phyloP scores from a whole-genome alignment of 2,797 vertebrate species.

The Pseudochromis fuscus region DNA sequence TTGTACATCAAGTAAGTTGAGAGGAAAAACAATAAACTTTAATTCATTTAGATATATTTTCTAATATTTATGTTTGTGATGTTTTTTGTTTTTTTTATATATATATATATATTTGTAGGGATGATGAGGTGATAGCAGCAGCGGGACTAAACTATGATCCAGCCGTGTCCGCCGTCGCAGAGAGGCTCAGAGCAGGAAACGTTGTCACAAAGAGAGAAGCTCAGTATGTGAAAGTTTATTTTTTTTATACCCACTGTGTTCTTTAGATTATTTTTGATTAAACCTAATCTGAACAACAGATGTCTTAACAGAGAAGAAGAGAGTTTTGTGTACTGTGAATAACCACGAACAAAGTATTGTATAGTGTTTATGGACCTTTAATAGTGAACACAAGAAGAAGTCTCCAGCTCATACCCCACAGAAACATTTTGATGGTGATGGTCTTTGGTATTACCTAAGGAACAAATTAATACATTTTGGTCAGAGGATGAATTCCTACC shows the following conservation, averaged over 20 bases:
- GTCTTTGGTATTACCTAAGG: too few relatives aligned
- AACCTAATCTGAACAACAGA: background rate
- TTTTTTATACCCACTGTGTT: background rate
- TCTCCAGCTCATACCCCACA: too few relatives aligned
- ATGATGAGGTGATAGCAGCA: slow-evolving; percentile 85
- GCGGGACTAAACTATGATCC: slow-evolving; percentile 90
- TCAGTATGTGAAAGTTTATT: slow-evolving; percentile 73
- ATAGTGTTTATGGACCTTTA: background rate
- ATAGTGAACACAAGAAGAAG: too few relatives aligned
- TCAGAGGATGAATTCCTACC: too few relatives aligned
- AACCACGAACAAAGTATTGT: too few relatives aligned
- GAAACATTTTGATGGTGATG: too few relatives aligned
- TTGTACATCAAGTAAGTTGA: slow-evolving; percentile 89
- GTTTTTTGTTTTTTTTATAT: background rate
- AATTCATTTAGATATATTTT: too few relatives aligned
- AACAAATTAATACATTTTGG: too few relatives aligned
- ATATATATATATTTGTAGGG: slow-evolving; percentile 76
- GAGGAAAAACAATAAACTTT: slow-evolving; percentile 7
- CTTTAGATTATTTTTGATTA: too few relatives aligned
- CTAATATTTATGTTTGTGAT: background rate
- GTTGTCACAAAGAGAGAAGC: slow-evolving; percentile 87
- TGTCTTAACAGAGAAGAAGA: too few relatives aligned
- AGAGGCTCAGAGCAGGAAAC: slow-evolving; percentile 82
- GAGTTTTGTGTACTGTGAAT: too few relatives aligned
- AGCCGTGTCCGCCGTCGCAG: slow-evolving; percentile 86